Percentiles rank a stretch among this genome's conserved stretches.
phyloP scores from a whole-genome alignment of 2,113 vertebrate species.

The Baryphthengus martii region DNA sequence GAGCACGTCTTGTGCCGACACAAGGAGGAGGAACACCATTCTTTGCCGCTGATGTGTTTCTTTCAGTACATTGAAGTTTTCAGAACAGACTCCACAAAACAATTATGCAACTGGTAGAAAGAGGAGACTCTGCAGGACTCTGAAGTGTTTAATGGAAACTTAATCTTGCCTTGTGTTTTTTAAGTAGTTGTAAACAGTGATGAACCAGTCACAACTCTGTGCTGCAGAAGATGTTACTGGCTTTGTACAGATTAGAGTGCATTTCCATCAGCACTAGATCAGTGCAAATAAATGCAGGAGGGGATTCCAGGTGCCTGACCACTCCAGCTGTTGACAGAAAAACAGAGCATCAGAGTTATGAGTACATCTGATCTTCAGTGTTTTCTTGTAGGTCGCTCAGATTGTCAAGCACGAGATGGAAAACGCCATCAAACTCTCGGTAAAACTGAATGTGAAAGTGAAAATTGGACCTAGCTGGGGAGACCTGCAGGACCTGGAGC shows the following conservation, averaged over 20 bases:
- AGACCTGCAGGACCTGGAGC: conserved; percentile 85
- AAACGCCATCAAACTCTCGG: conserved; percentile 83
- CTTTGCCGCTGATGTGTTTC: not conserved
- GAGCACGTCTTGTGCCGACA: not conserved
- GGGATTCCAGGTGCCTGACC: not conserved
- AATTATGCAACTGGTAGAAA: not conserved
- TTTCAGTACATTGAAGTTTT: not conserved
- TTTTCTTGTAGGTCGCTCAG: conserved; percentile 85
- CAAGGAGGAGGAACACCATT: accelerated
- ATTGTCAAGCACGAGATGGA: conserved; percentile 97
- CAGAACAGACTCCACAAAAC: not conserved
- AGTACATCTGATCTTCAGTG: not conserved
- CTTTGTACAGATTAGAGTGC: not conserved
- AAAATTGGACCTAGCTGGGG: conserved; percentile 94
- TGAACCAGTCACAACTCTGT: not conserved
- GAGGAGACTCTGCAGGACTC: not conserved
- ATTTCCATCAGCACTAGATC: not conserved
- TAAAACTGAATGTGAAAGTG: conserved; percentile 88
- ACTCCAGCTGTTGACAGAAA: not conserved
- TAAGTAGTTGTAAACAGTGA: not conserved
- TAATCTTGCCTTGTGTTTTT: not conserved
- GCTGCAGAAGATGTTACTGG: not conserved
- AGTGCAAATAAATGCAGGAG: not conserved
- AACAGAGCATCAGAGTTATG: accelerated
- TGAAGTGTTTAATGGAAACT: not conserved